These are phyloP conservation scores for Salmo trutta DNA, from an alignment of 2,797 vertebrate genomes.

Conservation along the genomic window DNA sequence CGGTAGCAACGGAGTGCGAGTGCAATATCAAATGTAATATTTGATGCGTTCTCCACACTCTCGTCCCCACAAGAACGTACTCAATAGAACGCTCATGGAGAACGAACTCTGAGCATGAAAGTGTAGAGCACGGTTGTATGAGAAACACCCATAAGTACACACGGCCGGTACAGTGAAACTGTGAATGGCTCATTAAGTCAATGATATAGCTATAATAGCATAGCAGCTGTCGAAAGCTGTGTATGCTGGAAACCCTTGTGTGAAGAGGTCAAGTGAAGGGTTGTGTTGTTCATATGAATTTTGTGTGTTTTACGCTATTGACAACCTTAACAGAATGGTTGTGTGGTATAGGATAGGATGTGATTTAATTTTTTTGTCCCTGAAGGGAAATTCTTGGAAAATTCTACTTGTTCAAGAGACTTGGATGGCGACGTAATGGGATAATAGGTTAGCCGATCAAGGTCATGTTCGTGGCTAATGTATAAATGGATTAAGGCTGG, in stretches of 20 bases:
- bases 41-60: no score
- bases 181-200: no score
- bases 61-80: no score
- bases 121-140: no score
- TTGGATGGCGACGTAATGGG: neutral
- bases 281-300: neutral
- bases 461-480: slow-evolving; percentile 3
- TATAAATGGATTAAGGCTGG: slow-evolving; percentile 27
- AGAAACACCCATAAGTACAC: no score
- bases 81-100: no score
- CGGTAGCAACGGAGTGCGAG: no score
- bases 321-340: neutral
- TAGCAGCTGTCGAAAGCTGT: neutral
- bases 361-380: neutral
- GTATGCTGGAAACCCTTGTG: no score
- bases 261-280: neutral
- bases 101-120: no score
- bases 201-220: neutral
- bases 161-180: no score
- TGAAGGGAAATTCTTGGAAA: neutral
- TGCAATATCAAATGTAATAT: no score
- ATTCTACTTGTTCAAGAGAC: neutral
- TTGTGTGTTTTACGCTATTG: neutral
- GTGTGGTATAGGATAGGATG: neutral
- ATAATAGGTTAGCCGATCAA: neutral